Conservation (phyloP, 2,888 invertebrate species). For the Hydroisotoma schaefferi region DNA sequence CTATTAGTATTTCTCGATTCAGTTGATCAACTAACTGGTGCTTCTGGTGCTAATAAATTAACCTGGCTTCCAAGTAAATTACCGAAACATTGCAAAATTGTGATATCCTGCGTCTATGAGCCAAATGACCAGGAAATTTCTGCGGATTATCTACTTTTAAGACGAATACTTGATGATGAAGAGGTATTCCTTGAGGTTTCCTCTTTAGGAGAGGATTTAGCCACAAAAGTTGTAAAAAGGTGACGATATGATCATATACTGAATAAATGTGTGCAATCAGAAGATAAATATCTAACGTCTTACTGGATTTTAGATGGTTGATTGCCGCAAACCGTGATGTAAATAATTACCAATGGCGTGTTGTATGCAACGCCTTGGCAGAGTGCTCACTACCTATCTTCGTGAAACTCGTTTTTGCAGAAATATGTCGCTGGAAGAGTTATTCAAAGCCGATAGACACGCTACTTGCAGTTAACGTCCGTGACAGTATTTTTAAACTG, state of each 20-base stretch:
- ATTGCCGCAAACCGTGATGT: constrained; percentile 80
- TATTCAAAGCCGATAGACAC: constrained; percentile 85
- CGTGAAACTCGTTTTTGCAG: constrained; percentile 87
- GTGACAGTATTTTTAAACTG: constrained; percentile 95
- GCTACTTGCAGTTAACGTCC: constrained; percentile 80
- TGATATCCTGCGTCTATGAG: constrained; percentile 86
- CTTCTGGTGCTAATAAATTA: constrained; percentile 90
- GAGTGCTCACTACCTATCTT: constrained; percentile 94
- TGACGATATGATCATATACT: constrained; percentile 41
- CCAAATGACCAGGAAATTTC: constrained; percentile 81
- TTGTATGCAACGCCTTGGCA: constrained; percentile 88
- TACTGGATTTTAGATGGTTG: constrained; percentile 88
- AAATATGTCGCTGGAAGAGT: constrained; percentile 94
- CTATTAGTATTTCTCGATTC: constrained; percentile 90
- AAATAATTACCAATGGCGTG: constrained; percentile 87
- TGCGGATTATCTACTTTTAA: constrained; percentile 76
- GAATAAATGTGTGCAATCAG: too few species aligned
- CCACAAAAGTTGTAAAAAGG: constrained; percentile 74
- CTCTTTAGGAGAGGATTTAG: constrained; percentile 85
- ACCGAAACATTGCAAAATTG: constrained; percentile 81
- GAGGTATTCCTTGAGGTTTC: constrained; percentile 86
- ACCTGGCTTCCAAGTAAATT: constrained; percentile 92
- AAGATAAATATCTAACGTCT: too few species aligned
- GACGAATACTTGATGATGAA: constrained; percentile 82
- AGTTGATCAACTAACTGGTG: constrained; percentile 92